These are phyloP conservation scores for Agonopterix subpropinquella DNA, from an alignment of 2,888 invertebrate genomes.

Conservation along the genomic window DNA sequence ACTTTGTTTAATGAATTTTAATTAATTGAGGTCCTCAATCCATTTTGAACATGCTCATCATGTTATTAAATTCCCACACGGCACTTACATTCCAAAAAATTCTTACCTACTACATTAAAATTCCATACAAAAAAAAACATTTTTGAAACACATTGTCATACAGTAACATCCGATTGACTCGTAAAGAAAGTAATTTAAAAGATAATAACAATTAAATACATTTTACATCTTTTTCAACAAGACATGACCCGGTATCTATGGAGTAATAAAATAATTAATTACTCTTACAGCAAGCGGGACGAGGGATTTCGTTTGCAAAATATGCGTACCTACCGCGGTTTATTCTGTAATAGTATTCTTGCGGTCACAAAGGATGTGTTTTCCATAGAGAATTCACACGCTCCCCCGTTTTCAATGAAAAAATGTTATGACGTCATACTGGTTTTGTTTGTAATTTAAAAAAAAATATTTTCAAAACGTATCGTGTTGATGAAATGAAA, in stretches of 20 bases:
- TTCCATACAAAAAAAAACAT: constrained; percentile 22
- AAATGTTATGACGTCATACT: no score
- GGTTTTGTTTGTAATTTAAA: no score
- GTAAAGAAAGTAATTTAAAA: constrained; percentile 26
- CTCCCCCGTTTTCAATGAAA: no score
- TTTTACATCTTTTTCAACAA: constrained; percentile 26
- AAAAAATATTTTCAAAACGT: no score
- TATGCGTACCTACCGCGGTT: no score
- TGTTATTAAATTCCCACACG: neutral
- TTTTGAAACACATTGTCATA: constrained; percentile 14
- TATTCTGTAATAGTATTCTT: no score
- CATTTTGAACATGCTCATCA: neutral
- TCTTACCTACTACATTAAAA: constrained; percentile 9
- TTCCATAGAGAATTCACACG: no score
- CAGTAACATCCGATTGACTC: constrained; percentile 17
- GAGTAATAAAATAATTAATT: constrained; percentile 24
- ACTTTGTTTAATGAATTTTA: neutral
- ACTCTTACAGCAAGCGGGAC: constrained; percentile 4
- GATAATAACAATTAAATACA: constrained; percentile 35
- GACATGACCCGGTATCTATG: constrained; percentile 17
- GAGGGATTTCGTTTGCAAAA: no score
- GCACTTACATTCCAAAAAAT: neutral
- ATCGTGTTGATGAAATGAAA: no score
- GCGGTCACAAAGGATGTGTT: no score
- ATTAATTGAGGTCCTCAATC: neutral